Percentiles rank a stretch among this genome's conserved stretches.
phyloP scores from a whole-genome alignment of 2,113 vertebrate genomes.

The Peromyscus californicus region DNA sequence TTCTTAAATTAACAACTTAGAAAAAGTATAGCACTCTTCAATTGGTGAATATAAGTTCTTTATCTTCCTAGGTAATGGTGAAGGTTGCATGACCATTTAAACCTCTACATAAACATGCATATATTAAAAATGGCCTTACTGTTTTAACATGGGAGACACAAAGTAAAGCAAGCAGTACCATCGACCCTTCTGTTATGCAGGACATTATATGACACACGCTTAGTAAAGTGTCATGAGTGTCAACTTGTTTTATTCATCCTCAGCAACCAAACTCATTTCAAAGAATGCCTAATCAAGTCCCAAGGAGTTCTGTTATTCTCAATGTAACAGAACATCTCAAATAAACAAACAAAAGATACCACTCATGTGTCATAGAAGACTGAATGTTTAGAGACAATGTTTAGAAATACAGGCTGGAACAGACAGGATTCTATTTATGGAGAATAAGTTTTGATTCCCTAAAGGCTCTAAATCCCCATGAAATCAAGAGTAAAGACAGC shows the following conservation, averaged over 20 bases:
- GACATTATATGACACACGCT: background rate
- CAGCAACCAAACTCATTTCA: slow-evolving; percentile 38
- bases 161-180: background rate
- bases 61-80: background rate
- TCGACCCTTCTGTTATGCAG: background rate
- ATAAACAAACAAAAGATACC: slow-evolving; percentile 37
- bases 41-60: background rate
- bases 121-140: background rate
- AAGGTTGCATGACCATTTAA: background rate
- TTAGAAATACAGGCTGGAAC: background rate
- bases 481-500: background rate
- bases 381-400: slow-evolving; percentile 56
- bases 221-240: background rate
- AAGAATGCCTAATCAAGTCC: slow-evolving; percentile 80
- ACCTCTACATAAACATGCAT: background rate
- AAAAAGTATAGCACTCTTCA: background rate
- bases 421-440: background rate
- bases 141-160: slow-evolving; percentile 23
- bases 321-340: slow-evolving; percentile 74
- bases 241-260: background rate
- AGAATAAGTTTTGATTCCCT: background rate
- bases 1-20: slow-evolving; percentile 41
- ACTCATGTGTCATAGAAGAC: background rate
- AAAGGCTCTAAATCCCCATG: background rate
- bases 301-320: slow-evolving; percentile 57